Conservation (phyloP, 2,888 invertebrate species). For the Morpho achilles region DNA sequence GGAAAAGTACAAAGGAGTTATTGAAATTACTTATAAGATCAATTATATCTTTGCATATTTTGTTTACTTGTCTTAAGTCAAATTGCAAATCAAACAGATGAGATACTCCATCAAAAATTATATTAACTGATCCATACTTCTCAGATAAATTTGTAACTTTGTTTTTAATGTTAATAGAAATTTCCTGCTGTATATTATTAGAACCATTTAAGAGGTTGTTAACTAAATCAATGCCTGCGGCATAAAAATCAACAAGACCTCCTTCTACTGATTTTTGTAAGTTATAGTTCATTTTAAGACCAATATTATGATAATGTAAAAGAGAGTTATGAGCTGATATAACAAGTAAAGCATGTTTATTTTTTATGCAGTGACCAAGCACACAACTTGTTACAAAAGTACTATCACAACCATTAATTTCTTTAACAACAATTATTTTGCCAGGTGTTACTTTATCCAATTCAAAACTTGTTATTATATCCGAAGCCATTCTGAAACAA, state of each 20-base stretch:
- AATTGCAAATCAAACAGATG: slow-evolving; percentile 84
- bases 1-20: slow-evolving; percentile 66
- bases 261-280: slow-evolving; percentile 68
- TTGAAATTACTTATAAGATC: slow-evolving; percentile 47
- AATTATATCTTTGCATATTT: slow-evolving; percentile 68
- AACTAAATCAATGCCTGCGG: slow-evolving; percentile 49
- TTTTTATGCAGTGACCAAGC: slow-evolving; percentile 80
- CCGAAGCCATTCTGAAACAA: slow-evolving; percentile 78
- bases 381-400: slow-evolving; percentile 85
- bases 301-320: slow-evolving; percentile 86
- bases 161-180: slow-evolving; percentile 60
- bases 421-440: slow-evolving; percentile 82
- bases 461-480: slow-evolving; percentile 81
- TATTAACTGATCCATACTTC: slow-evolving; percentile 61
- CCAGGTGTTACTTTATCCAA: slow-evolving; percentile 77
- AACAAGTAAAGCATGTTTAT: slow-evolving; percentile 79
- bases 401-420: slow-evolving; percentile 84
- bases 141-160: slow-evolving; percentile 52
- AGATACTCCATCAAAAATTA: slow-evolving; percentile 86
- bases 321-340: slow-evolving; percentile 85
- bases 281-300: slow-evolving; percentile 86
- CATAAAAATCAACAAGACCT: slow-evolving; percentile 50
- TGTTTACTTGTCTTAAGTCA: slow-evolving; percentile 69
- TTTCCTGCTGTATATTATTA: slow-evolving; percentile 49
- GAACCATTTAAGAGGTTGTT: slow-evolving; percentile 40